Evolutionary conservation across 2,888 invertebrate genomes (phyloP).

Genomic region (Hyalella azteca): DNA sequence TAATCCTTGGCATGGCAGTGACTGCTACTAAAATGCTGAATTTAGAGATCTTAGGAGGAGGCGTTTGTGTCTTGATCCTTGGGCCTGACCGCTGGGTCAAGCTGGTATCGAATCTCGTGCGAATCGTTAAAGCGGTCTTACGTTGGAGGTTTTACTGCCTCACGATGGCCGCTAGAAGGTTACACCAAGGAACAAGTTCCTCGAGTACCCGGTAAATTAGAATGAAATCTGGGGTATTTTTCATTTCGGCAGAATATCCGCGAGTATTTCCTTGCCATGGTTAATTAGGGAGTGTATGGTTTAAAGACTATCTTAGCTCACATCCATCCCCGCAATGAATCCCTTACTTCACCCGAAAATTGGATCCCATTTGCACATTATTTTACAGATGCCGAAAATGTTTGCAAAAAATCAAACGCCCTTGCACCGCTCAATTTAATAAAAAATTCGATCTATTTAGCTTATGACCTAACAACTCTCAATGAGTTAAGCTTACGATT

Average conservation of each 20-base stretch:
- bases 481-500: not conserved
- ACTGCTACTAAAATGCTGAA: slow-evolving; percentile 14
- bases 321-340: not conserved
- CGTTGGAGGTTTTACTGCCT: not conserved
- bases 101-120: not conserved
- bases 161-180: not conserved
- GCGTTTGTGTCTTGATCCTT: not conserved
- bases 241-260: not conserved
- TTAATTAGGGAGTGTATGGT: not conserved
- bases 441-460: not conserved
- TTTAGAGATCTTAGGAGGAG: slow-evolving; percentile 1
- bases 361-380: not conserved
- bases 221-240: not conserved
- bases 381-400: not conserved
- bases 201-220: not conserved
- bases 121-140: slow-evolving; percentile 20
- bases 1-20: slow-evolving; percentile 12
- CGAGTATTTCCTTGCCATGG: not conserved
- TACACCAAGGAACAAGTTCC: slow-evolving; percentile 23
- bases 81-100: not conserved
- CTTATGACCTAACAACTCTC: not conserved
- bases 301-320: not conserved
- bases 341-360: not conserved
- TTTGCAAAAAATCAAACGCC: not conserved
- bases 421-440: not conserved